These are phyloP conservation scores for Scaptomyza graminum DNA, from an alignment of 1,140 invertebrate species.

Conservation along the genomic window DNA sequence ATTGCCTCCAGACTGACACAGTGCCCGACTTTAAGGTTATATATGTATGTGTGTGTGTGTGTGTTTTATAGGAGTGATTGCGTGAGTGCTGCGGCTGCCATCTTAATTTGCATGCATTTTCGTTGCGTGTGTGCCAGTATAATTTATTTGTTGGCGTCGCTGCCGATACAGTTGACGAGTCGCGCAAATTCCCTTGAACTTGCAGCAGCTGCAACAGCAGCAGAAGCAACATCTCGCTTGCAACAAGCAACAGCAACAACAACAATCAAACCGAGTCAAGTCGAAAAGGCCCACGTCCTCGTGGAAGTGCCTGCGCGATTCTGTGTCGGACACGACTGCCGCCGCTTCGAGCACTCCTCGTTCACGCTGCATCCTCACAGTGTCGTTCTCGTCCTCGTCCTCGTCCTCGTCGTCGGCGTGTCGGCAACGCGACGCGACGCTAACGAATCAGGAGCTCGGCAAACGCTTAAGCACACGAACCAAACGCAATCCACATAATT, in stretches of 20 bases:
- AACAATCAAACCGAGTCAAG: background rate
- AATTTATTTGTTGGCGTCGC: slow-evolving; percentile 55
- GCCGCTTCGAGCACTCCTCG: background rate
- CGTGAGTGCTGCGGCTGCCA: slow-evolving; percentile 41
- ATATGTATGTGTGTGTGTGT: slow-evolving; percentile 2
- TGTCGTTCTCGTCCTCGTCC: background rate
- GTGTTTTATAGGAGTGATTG: background rate
- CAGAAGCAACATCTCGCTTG: background rate
- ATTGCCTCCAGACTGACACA: slow-evolving; percentile 38
- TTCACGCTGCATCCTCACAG: background rate
- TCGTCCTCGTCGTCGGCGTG: background rate
- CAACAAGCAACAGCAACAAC: background rate
- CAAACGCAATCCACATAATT: no score
- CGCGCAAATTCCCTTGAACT: slow-evolving; percentile 61
- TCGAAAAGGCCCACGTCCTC: background rate
- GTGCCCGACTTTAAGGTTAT: slow-evolving; percentile 45
- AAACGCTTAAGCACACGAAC: background rate
- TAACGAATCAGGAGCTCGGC: background rate
- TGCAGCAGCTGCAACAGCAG: slow-evolving; percentile 11
- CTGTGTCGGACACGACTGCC: slow-evolving; percentile 1
- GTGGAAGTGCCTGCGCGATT: slow-evolving; percentile 1
- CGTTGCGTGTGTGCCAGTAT: slow-evolving; percentile 43
- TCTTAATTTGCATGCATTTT: slow-evolving; percentile 66
- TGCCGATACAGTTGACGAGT: slow-evolving; percentile 4
- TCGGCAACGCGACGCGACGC: no score